phyloP scores from a whole-genome alignment of 2,888 invertebrate species.

The Barypeithes pellucidus region DNA sequence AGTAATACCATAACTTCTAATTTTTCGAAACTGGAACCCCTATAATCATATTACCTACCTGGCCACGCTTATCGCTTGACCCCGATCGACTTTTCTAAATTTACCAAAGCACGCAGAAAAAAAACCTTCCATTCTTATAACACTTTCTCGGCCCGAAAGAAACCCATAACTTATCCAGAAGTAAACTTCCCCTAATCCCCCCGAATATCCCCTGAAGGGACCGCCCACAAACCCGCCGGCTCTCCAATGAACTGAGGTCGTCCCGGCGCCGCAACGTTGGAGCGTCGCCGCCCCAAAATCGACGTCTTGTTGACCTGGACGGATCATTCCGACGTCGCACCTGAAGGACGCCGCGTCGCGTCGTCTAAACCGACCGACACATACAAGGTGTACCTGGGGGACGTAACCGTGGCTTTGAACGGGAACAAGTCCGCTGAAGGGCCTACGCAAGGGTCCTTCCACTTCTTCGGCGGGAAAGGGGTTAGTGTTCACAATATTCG shows the following conservation, averaged over 20 bases:
- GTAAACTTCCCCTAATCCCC: constrained; percentile 36
- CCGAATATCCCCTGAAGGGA: constrained; percentile 42
- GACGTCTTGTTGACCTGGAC: constrained; percentile 49
- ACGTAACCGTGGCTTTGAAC: constrained; percentile 52
- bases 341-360: constrained; percentile 54
- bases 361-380: constrained; percentile 38
- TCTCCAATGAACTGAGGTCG: constrained; percentile 40
- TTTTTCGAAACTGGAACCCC: not conserved
- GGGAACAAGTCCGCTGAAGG: constrained; percentile 50
- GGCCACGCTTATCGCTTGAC: constrained; percentile 27
- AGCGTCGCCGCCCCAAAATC: constrained; percentile 54
- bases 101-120: constrained; percentile 45
- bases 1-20: not conserved
- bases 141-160: constrained; percentile 40
- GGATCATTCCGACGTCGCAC: constrained; percentile 50
- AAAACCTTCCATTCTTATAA: constrained; percentile 42
- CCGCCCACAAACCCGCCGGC: constrained; percentile 26
- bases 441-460: constrained; percentile 52
- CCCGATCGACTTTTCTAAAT: constrained; percentile 39
- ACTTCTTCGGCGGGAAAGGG: constrained; percentile 50
- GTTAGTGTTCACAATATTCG: constrained; percentile 77
- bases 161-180: constrained; percentile 52
- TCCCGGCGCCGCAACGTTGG: constrained; percentile 43
- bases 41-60: constrained; percentile 10
- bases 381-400: constrained; percentile 46